Evolutionary conservation across 64 coral and sea anemone genomes (phyloP).

Genomic region (Montipora capricornis): DNA sequence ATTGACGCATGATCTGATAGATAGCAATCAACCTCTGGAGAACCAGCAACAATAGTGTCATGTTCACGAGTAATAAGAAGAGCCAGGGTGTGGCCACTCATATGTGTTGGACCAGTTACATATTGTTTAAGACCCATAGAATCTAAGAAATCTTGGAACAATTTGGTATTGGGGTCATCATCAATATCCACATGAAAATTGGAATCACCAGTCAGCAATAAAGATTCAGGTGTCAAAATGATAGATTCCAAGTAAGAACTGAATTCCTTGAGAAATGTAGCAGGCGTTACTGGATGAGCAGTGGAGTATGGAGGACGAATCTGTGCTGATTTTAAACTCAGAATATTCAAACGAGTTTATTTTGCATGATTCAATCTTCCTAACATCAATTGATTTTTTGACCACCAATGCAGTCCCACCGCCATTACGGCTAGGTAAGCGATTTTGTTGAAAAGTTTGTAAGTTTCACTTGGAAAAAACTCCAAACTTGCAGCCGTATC

Average conservation of each 20-base stretch:
- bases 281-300: constrained; percentile 19
- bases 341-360: constrained; percentile 40
- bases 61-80: constrained; percentile 13
- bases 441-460: too few relatives aligned
- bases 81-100: not conserved
- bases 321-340: not conserved
- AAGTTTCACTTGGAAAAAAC: not conserved
- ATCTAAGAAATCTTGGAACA: not conserved
- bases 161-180: not conserved
- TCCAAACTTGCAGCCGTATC: not conserved
- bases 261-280: constrained; percentile 36
- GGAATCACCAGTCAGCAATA: not conserved
- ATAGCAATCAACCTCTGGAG: not conserved
- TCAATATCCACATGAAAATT: not conserved
- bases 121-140: constrained; percentile 18
- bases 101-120: not conserved
- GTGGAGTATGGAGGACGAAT: too few relatives aligned
- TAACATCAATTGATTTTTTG: constrained; percentile 11
- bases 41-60: not conserved
- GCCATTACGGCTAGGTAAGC: not conserved
- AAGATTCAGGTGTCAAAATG: constrained; percentile 18
- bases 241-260: constrained; percentile 39
- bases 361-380: not conserved
- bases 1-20: not conserved
- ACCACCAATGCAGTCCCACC: constrained; percentile 18